phyloP scores from a whole-genome alignment of 92 coral and sea anemone genomes.

The Zoanthus sansibaricus region DNA sequence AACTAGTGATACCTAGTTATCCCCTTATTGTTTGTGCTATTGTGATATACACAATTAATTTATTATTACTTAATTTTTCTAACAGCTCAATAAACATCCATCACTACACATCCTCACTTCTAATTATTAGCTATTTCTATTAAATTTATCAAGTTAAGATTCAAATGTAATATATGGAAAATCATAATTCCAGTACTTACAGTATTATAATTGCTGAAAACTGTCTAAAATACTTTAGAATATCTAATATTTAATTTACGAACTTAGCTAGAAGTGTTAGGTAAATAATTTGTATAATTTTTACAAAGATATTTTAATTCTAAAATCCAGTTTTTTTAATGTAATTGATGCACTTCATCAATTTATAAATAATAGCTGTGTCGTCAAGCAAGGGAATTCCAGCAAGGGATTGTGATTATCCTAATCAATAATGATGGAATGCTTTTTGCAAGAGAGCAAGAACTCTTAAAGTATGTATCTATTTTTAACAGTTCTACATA shows the following conservation, averaged over 20 bases:
- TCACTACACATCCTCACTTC: no score
- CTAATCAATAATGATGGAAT: background rate
- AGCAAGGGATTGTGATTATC: background rate
- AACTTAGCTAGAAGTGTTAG: background rate
- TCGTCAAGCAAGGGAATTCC: conserved; percentile 9
- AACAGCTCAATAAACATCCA: no score
- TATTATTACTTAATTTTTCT: no score
- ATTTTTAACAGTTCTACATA: background rate
- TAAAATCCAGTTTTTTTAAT: background rate
- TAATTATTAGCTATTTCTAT: no score
- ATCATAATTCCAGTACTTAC: no score
- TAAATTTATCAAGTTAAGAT: no score
- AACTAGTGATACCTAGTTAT: no score
- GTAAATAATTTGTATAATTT: background rate
- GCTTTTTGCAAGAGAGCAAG: background rate
- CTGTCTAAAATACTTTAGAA: background rate
- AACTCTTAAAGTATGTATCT: conserved; percentile 11
- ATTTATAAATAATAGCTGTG: background rate
- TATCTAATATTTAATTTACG: background rate
- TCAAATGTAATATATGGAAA: no score
- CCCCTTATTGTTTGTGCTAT: no score
- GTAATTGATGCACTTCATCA: background rate
- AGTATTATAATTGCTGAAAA: no score
- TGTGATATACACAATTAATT: no score
- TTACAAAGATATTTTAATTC: background rate